These are phyloP conservation scores for Hypotaenidia philippensis DNA, from an alignment of 2,797 vertebrate species.

Conservation along the genomic window DNA sequence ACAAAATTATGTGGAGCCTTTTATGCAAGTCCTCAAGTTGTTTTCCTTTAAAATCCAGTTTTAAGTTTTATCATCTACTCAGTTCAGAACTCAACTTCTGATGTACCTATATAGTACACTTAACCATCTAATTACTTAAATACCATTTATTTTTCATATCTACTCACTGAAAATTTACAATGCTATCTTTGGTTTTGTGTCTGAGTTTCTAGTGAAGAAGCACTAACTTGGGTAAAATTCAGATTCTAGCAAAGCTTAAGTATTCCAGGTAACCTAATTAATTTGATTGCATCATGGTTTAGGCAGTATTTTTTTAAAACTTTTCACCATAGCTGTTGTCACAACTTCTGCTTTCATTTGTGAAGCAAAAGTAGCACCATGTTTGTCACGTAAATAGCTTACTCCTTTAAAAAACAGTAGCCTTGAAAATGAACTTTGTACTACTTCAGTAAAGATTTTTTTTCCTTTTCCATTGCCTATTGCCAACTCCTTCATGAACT, in stretches of 20 bases:
- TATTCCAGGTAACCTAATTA: neutral
- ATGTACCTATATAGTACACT: neutral
- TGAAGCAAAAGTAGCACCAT: neutral
- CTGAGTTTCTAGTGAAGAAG: neutral
- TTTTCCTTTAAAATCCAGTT: neutral
- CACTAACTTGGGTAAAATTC: neutral
- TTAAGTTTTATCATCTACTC: neutral
- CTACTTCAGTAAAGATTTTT: conserved; percentile 42
- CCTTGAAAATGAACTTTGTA: conserved; percentile 39
- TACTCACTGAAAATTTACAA: neutral
- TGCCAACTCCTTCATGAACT: conserved; percentile 42
- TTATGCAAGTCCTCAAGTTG: neutral
- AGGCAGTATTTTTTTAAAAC: neutral
- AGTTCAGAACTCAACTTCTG: neutral
- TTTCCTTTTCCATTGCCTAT: conserved; percentile 2
- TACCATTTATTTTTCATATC: neutral
- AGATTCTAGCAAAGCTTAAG: neutral
- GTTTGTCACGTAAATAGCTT: conserved; percentile 32
- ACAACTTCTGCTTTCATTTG: conserved; percentile 32
- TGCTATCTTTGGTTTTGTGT: neutral
- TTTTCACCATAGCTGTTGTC: neutral
- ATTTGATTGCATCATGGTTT: neutral
- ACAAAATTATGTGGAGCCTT: neutral
- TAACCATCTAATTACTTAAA: neutral
- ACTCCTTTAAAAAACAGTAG: neutral